phyloP scores from a whole-genome alignment of 2,888 invertebrate genomes.

The Philaethria dido region DNA sequence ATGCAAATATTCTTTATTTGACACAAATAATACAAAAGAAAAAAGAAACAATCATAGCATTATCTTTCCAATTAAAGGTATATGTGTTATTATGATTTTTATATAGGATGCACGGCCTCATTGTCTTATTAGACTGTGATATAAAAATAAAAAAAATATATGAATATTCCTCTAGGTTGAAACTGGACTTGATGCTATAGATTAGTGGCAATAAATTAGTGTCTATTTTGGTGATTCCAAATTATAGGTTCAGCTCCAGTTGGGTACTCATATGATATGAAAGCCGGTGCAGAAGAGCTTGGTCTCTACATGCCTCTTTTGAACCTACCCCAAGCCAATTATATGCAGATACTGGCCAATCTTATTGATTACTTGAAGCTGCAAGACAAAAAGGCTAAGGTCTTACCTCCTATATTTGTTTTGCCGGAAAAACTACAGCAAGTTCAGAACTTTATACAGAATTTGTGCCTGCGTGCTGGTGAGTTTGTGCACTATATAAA shows the following conservation, averaged over 20 bases:
- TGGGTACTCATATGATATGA: conserved; percentile 69
- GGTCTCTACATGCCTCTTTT: conserved; percentile 65
- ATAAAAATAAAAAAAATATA: too few species aligned
- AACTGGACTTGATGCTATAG: too few species aligned
- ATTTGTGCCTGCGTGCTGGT: conserved; percentile 65
- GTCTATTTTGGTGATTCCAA: background rate
- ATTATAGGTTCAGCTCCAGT: conserved; percentile 61
- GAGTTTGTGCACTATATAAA: too few species aligned
- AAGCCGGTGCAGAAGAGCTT: conserved; percentile 54
- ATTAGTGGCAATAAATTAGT: too few species aligned
- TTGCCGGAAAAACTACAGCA: conserved; percentile 64
- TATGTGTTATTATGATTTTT: too few species aligned
- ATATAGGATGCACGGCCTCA: too few species aligned
- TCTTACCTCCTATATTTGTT: conserved; percentile 65
- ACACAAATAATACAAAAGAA: too few species aligned
- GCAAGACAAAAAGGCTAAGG: conserved; percentile 44
- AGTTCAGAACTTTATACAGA: conserved; percentile 60
- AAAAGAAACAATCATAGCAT: too few species aligned
- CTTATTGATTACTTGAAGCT: conserved; percentile 67
- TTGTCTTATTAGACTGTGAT: too few species aligned
- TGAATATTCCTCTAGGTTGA: too few species aligned
- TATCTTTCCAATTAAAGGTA: too few species aligned
- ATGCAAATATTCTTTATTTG: too few species aligned
- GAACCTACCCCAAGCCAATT: conserved; percentile 48
- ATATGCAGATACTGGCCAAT: conserved; percentile 59